Evolutionary conservation across 2,888 invertebrate species (phyloP), one percentile per base, ranked within the genome.

Genomic region (Mesodorylaimus sp.): DNA sequence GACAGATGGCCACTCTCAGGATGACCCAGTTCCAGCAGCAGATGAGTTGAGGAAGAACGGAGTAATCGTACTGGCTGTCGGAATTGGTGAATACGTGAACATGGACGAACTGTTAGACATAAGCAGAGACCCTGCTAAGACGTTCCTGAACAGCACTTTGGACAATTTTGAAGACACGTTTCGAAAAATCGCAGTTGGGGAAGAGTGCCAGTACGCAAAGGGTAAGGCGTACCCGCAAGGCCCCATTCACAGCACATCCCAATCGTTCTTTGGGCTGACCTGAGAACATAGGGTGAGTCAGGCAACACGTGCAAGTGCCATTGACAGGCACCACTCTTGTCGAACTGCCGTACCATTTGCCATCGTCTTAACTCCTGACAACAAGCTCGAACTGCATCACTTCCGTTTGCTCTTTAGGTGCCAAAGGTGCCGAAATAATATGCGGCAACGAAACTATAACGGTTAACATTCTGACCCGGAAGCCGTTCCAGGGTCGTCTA

Each of bases 81-180:
- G 59, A 19, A 60, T 59, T 38, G 60, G 59, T 5, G 37, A 50
- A 10, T 58, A 60, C 48, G 50, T 59, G 43, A 55, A 55, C 51
- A 47, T 52, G 39, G 52, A 50, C 43, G 59, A 59, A 44, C 53
- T 59, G 38, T 21, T 50, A 13, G 50, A 56, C 42, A 56, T 59
- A 19, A 53, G 56, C 16, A 56, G 45, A 19, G 50, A 58, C 39
- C 27, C 38, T n/a, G 43, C 50, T 21, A 45, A 55, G 24, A 54
- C 52, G 13, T 59, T 59, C 50, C 28, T 50, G 25, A 56, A 59
- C 49, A 44, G 50, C 36, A 41, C 50, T n/a, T 32, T 57, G 24
- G 53, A 56, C 32, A 38, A 50, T 16, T 58, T 58, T 45, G 47
- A 52, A n/a, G 45, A 50, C 24, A 38, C 46, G 10, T 60, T 58